Base-by-base conservation (phyloP, 2,797 vertebrate species). In the Eulemur albifrons region DNA sequence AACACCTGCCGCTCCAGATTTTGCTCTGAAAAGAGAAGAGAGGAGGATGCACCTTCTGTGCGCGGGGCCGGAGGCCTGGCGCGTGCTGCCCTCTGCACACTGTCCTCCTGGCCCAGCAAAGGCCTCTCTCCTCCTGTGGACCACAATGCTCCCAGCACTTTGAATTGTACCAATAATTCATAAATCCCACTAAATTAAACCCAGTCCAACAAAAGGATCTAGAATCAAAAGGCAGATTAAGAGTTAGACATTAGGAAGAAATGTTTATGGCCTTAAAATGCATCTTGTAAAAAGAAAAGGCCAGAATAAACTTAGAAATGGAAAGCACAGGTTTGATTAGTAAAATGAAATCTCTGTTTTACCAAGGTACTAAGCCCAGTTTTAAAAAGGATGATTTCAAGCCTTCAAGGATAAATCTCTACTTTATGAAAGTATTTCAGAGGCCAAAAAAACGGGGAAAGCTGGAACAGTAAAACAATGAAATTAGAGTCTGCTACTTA, bases 1-100 rank as follows among this genome's bases (percentile, higher is more conserved):
- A 99, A 98, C 97, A 99, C 99, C 90, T 99, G 99, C 90, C 99
- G 99, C 98, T 99, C 99, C 98, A 99, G 98, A 97, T 98, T 99
- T 99, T 99, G 99, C 99, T 99, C 99, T 99, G 98, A 2, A 95
- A 87, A 93, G 81, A 69, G 27, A 25, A 43, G 69, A 76, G 30
- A 43, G 0, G 25, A 30, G 0, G 0, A 12, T 7, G 7, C 25
- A 6, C 7, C 38, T 17, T 20, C 72, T 43, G 2, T 9, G 20
- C 11, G 4, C 15, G 1, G 30, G n/a, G n/a, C 32, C 21, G 13
- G 17, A 15, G 10, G 75, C 32, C 48, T 14, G 75, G 48, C 6
- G 3, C 23, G 11, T 23, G 75, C 75, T 7, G 48, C 54, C 23
- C 9, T 18, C 54, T 40, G 25, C 54, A 80, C 23, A 5, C n/a